Percentiles rank a stretch among this genome's conserved stretches.
Conservation (phyloP, 1,140 invertebrate species). For the Euwallacea similis region DNA sequence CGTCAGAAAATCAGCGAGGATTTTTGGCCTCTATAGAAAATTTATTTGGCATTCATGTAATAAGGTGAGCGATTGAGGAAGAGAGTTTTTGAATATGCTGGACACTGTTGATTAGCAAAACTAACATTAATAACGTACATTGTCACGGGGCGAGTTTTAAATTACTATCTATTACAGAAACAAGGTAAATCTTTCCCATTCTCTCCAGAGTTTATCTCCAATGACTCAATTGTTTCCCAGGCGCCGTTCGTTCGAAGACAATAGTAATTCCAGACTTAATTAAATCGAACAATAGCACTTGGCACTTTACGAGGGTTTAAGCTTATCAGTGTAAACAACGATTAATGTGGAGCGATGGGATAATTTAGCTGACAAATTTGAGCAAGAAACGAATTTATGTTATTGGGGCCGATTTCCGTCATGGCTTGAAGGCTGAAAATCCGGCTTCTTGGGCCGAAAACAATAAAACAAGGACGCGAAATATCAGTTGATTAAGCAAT, state of each 20-base stretch:
- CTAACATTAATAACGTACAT: not conserved
- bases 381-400: slow-evolving; percentile 18
- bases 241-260: slow-evolving; percentile 17
- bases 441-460: not conserved
- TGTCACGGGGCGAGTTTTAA: not conserved
- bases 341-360: slow-evolving; percentile 22
- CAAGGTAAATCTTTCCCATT: not conserved
- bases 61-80: too few relatives aligned
- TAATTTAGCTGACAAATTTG: slow-evolving; percentile 25
- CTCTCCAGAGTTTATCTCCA: slow-evolving; percentile 14
- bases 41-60: too few relatives aligned
- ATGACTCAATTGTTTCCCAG: slow-evolving; percentile 11
- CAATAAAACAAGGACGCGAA: not conserved
- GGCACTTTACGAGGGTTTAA: slow-evolving; percentile 19
- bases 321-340: slow-evolving; percentile 25
- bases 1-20: not conserved
- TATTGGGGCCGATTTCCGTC: not conserved
- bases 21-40: not conserved
- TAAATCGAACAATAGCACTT: slow-evolving; percentile 28
- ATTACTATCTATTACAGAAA: not conserved
- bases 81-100: too few relatives aligned
- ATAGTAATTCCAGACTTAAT: slow-evolving; percentile 26
- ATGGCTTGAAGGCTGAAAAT: not conserved
- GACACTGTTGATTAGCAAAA: too few relatives aligned
- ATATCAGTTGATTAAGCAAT: not conserved